Base-by-base conservation (phyloP, 2,888 invertebrate species). In the Portevinia maculata region DNA sequence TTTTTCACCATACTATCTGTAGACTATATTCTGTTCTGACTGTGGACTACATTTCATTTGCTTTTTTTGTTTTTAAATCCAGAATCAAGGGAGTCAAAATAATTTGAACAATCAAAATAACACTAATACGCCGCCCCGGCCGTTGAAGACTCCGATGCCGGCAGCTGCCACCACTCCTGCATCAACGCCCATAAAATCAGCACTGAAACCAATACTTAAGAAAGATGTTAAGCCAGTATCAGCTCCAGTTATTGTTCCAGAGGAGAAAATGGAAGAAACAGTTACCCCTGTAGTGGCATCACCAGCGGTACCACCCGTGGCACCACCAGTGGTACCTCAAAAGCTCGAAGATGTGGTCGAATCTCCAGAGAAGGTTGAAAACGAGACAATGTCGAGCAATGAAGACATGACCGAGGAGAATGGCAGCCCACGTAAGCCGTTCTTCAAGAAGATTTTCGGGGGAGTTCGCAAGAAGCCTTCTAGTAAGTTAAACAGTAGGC, bases 381-480 rank as follows among this genome's bases (percentile, higher is more conserved):
- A n/a, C 1, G 41, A 28, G 2, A 34, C 8, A 1, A 15, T 30
- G 50, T 28, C 59, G 6, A 13, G 28, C 21, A 28, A 6, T 7
- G 57, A 19, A 8, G 75, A 76, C 1, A 71, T 55, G 11, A 13
- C 84, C n/a, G 79, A 85, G 2, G 86, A 87, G 1, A 87, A 85
- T 76, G 86, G 86, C 4, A 87, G 34, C 3, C 28, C 65, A 84
- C 85, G 88, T 8, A 87, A 86, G 62, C 79, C 85, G 1, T 71
- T 85, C 19, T 90, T 90, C 19, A 90, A 89, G 85, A 89, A 90
- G 67, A 89, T 90, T 34, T 90, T 90, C 13, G 87, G 78, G 30
- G 83, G 87, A 73, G 88, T 87, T 70, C 88, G 90, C 53, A 90
- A 90, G 86, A 90, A 90, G 87, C 88, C 90, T 11, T 89, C 90